Percentiles rank a stretch among this genome's conserved stretches.
These are phyloP conservation scores for Anthopleura sola DNA, from an alignment of 64 coral and sea anemone genomes.

Conservation along the genomic window DNA sequence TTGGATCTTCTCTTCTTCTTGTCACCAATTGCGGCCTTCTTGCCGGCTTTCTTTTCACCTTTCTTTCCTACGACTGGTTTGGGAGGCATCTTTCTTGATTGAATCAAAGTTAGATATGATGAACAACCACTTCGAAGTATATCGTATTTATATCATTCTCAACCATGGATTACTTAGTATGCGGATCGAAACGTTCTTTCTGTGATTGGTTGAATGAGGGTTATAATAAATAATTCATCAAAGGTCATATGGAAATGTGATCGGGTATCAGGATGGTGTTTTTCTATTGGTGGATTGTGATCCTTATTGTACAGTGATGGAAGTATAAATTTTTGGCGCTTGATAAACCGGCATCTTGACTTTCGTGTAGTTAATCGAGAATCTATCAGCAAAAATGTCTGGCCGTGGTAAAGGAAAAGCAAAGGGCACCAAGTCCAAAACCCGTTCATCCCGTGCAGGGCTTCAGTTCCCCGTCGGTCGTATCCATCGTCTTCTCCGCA, in stretches of 20 bases:
- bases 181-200: background rate
- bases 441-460: constrained; percentile 25
- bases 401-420: constrained; percentile 33
- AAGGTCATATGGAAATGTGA: too few relatives aligned
- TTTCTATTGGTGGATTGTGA: constrained; percentile 17
- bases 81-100: constrained; percentile 6
- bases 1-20: constrained; percentile 14
- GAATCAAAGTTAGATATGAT: too few relatives aligned
- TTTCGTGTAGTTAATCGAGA: background rate
- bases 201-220: background rate
- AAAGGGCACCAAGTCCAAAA: constrained; percentile 34
- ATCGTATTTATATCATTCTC: too few relatives aligned
- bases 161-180: background rate
- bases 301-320: background rate
- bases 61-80: constrained; percentile 11
- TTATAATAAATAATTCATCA: background rate
- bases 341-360: background rate
- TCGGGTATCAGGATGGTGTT: too few relatives aligned
- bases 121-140: too few relatives aligned
- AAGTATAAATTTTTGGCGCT: constrained; percentile 1
- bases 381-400: constrained; percentile 7
- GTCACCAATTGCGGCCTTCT: constrained; percentile 17
- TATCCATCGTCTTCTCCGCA: constrained; percentile 10
- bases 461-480: constrained; percentile 30
- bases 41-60: constrained; percentile 19